Conservation (phyloP, 2,113 vertebrate genomes). For the Sula dactylatra region DNA sequence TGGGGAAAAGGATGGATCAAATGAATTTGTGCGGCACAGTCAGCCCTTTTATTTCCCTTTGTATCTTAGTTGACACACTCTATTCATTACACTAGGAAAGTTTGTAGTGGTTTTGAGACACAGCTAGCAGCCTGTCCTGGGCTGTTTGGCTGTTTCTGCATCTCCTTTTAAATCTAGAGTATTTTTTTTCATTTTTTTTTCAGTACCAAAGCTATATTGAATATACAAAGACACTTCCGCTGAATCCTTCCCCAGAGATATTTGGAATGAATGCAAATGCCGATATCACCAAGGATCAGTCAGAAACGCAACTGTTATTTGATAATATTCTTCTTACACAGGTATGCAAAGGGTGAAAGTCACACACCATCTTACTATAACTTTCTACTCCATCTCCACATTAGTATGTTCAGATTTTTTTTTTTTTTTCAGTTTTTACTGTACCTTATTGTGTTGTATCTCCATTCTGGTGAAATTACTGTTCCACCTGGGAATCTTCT, state of each 20-base stretch:
- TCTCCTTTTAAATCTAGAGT: not conserved
- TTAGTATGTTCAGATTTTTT: not conserved
- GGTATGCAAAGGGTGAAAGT: slow-evolving; percentile 55
- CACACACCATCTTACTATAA: not conserved
- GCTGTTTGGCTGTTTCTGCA: not conserved
- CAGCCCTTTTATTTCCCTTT: not conserved
- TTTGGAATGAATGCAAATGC: slow-evolving; percentile 89
- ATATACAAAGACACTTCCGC: slow-evolving; percentile 82
- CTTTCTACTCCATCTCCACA: not conserved
- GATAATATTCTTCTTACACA: slow-evolving; percentile 86
- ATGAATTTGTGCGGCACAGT: not conserved
- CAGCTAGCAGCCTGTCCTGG: not conserved
- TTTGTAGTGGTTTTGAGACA: not conserved
- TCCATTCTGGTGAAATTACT: not conserved
- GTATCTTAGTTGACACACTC: not conserved
- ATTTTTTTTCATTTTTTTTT: not conserved
- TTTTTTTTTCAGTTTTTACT: not conserved
- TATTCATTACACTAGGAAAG: not conserved
- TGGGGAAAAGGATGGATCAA: not conserved
- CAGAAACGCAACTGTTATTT: slow-evolving; percentile 84
- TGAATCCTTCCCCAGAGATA: slow-evolving; percentile 83
- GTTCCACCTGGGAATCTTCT: not conserved
- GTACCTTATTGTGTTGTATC: not conserved
- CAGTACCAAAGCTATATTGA: slow-evolving; percentile 84
- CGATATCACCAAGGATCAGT: slow-evolving; percentile 86